phyloP scores from a whole-genome alignment of 2,888 invertebrate genomes.

The Platycheirus rosarum region DNA sequence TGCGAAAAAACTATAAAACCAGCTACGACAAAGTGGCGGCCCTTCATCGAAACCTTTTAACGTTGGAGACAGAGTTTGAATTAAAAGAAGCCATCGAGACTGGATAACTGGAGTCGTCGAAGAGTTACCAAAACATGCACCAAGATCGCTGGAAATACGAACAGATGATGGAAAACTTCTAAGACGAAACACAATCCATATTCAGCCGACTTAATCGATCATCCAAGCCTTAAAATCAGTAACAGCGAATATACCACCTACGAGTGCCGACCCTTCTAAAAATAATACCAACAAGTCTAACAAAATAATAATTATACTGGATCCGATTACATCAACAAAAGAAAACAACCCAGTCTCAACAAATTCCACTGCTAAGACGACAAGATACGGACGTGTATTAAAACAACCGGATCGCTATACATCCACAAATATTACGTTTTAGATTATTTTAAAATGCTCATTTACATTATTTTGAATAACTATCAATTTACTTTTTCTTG shows the following conservation, averaged over 20 bases:
- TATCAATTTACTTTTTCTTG: too few relatives aligned
- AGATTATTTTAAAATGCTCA: background rate
- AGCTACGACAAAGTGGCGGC: too few relatives aligned
- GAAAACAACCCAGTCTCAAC: conserved; percentile 8
- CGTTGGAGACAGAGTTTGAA: conserved; percentile 2
- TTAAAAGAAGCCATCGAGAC: conserved; percentile 7
- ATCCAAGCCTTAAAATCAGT: conserved; percentile 26
- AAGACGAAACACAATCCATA: conserved; percentile 52
- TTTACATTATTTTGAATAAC: too few relatives aligned
- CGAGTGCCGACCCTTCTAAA: background rate
- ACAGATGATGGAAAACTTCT: conserved; percentile 50
- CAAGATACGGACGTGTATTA: too few relatives aligned
- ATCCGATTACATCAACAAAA: too few relatives aligned
- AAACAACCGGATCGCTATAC: background rate
- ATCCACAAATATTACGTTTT: too few relatives aligned
- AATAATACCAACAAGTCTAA: too few relatives aligned
- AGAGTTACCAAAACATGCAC: conserved; percentile 7
- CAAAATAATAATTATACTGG: too few relatives aligned
- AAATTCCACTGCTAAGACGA: conserved; percentile 5
- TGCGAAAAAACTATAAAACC: too few relatives aligned
- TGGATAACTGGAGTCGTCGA: conserved; percentile 10
- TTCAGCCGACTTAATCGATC: conserved; percentile 45
- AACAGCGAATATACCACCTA: conserved; percentile 6
- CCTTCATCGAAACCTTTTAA: too few relatives aligned
- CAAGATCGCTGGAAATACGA: conserved; percentile 32